Base-by-base conservation (phyloP, 2,888 invertebrate genomes). In the Lamellibrachia satsuma region DNA sequence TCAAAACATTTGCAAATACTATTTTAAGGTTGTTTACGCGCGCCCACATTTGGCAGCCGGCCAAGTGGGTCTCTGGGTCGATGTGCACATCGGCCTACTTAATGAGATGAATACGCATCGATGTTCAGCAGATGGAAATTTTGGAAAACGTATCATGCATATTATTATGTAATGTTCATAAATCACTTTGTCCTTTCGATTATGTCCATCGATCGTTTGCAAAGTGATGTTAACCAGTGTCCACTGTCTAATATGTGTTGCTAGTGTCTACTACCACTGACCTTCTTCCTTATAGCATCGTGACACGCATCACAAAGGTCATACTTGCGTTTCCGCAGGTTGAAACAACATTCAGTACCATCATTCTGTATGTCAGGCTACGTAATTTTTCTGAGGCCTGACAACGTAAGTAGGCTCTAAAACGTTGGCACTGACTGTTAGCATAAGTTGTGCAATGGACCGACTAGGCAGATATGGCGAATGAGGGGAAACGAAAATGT, bases 41-140 rank as follows among this genome's bases (percentile, higher is more conserved):
- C 22, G 22, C 22, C 75, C 75, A 75, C 75, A 75, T 22, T 75
- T 75, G 75, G 75, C 75, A 75, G 75, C 75, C 22, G 2, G 75
- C 75, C 75, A 75, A 75, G 75, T 75, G 75, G 75, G 75, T 75
- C 75, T 75, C 22, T 75, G 75, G 75, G 75, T 75, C 75, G 75
- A 75, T 22, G 75, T 75, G 75, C 22, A 75, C 75, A 75, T 22
- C 4, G 75, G 75, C 75, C 22, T 75, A 75, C 75, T 15, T 75
- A 75, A 22, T 75, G 75, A 3, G 11, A 75, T 75, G 75, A 15
- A 22, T n/a, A n/a, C 75, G 75, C 75, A 22, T 75, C 75, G 75
- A n/a, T n/a, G 22, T 75, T 22, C 75, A 6, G 55, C 55, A n/a
- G n/a, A 75, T n/a, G 22, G 15, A 15, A 11, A 75, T 0, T 22